Percentiles rank a stretch among this genome's conserved stretches.
phyloP scores from a whole-genome alignment of 2,888 invertebrate species.

The Idaea aversata region DNA sequence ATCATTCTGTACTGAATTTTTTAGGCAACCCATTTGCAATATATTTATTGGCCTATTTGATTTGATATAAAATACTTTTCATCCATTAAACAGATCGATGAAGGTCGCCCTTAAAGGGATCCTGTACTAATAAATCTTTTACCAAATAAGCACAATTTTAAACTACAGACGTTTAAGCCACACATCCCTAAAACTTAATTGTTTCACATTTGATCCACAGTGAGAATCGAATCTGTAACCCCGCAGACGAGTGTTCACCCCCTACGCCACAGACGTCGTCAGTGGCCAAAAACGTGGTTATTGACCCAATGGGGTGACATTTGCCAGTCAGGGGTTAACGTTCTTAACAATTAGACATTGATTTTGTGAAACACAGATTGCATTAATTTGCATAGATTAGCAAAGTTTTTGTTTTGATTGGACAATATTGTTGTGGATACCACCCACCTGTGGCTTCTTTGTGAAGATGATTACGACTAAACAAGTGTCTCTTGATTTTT shows the following conservation, averaged over 20 bases:
- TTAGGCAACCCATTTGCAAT: too few species aligned
- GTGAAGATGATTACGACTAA: too few species aligned
- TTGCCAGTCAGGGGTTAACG: neutral
- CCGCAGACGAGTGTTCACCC: neutral
- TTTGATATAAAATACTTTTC: too few species aligned
- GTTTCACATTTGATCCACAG: neutral
- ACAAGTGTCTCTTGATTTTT: too few species aligned
- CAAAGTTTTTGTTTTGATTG: neutral
- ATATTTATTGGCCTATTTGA: too few species aligned
- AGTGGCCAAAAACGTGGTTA: neutral
- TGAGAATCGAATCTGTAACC: neutral
- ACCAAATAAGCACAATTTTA: neutral
- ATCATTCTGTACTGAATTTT: too few species aligned
- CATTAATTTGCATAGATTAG: neutral
- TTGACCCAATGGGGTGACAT: slow-evolving; percentile 1
- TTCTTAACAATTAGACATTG: neutral
- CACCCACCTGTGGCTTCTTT: too few species aligned
- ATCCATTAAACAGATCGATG: too few species aligned
- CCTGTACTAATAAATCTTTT: too few species aligned
- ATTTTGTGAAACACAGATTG: neutral
- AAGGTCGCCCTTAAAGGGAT: too few species aligned
- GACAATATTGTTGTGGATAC: too few species aligned
- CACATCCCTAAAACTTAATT: neutral
- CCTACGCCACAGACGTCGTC: neutral
- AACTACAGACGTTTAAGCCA: neutral